These are phyloP conservation scores for Danionella dracula DNA, from an alignment of 2,797 vertebrate genomes.

Conservation along the genomic window DNA sequence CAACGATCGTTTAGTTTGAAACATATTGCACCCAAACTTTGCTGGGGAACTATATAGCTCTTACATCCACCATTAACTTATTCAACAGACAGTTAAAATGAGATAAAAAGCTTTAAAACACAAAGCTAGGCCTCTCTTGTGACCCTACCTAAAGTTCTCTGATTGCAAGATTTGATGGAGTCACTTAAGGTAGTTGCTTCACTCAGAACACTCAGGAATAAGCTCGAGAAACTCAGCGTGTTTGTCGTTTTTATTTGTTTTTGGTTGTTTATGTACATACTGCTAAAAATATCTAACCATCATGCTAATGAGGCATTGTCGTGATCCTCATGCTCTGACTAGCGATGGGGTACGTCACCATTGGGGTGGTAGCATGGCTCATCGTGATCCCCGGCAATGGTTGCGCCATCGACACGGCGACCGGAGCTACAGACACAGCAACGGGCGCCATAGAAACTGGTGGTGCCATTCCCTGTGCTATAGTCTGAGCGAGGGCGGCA, in stretches of 20 bases:
- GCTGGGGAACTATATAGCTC: too few relatives aligned
- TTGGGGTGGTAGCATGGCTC: constrained; percentile 93
- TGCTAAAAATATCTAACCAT: background rate
- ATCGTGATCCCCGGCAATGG: constrained; percentile 89
- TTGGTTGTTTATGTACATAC: background rate
- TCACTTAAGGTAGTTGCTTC: too few relatives aligned
- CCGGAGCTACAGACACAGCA: constrained; percentile 89
- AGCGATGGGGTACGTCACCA: constrained; percentile 94
- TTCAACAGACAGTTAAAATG: too few relatives aligned
- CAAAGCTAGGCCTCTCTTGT: too few relatives aligned
- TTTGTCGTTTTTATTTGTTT: background rate
- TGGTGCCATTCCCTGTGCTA: constrained; percentile 91
- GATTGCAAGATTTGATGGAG: too few relatives aligned
- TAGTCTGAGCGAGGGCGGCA: constrained; percentile 91
- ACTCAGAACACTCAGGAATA: background rate
- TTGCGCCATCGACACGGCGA: constrained; percentile 92
- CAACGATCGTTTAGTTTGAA: too few relatives aligned
- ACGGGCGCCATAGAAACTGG: constrained; percentile 95
- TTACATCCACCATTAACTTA: too few relatives aligned
- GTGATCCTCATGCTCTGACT: constrained; percentile 98
- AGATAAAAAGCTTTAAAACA: too few relatives aligned
- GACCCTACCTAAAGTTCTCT: too few relatives aligned
- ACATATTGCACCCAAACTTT: too few relatives aligned
- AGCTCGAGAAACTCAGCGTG: background rate
- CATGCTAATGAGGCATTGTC: constrained; percentile 83